These are phyloP conservation scores for Limnephilus rhombicus DNA, from an alignment of 2,888 invertebrate genomes.

Conservation along the genomic window DNA sequence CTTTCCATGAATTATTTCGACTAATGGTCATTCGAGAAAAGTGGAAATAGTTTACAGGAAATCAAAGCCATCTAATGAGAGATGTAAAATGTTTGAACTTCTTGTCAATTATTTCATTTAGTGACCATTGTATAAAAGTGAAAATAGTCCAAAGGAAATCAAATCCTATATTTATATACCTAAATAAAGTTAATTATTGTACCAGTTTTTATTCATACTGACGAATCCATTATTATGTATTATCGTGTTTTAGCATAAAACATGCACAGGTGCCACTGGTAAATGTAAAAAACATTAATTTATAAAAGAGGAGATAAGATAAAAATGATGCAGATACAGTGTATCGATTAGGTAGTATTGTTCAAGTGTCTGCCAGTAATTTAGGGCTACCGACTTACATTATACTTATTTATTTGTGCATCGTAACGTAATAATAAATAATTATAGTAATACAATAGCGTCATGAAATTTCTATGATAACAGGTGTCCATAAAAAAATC, in stretches of 20 bases:
- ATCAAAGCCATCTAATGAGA: not conserved
- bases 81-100: too few species aligned
- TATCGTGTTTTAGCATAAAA: not conserved
- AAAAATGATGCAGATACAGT: not conserved
- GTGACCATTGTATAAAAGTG: too few species aligned
- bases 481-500: too few species aligned
- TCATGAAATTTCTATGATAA: too few species aligned
- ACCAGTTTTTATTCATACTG: too few species aligned
- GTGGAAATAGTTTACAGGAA: not conserved
- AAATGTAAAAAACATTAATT: not conserved
- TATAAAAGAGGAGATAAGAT: not conserved
- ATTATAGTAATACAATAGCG: not conserved
- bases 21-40: not conserved
- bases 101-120: too few species aligned
- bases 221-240: not conserved
- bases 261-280: not conserved
- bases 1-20: too few species aligned
- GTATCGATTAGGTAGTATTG: not conserved
- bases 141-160: too few species aligned
- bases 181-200: too few species aligned
- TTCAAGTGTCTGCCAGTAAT: not conserved
- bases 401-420: not conserved
- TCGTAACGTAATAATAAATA: not conserved
- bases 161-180: too few species aligned
- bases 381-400: not conserved